Evolutionary conservation across 2,113 vertebrate species (phyloP), one percentile per base, ranked within the genome.

Genomic region (Paraplagusia blochii): DNA sequence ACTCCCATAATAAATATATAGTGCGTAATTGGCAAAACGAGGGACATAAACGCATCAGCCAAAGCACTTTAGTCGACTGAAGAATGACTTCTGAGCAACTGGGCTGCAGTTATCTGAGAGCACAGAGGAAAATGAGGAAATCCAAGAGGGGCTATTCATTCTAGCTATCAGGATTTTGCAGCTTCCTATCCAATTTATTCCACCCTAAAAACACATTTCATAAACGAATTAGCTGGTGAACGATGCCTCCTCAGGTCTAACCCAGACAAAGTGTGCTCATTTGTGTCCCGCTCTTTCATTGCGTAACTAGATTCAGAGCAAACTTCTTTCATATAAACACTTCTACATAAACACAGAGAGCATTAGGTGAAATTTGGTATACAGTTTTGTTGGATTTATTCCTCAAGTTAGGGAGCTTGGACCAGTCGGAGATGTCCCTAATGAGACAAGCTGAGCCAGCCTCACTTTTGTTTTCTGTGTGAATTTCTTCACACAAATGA

Each of bases 101-200:
- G 67, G 71, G 48, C 48, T 62, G 43, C 15, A 53, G 15, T 58
- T 72, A 48, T 63, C 38, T 8, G 51, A 13, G 55, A 69, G 70
- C 15, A 12, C 51, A 38, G 56, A 60, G 44, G 22, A 56, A 29
- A 57, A 12, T 48, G 63, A 46, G 61, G 36, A 58, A 57, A 72
- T 79, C 66, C 11, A 74, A 7, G 45, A 53, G 43, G 69, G 13
- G 72, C 76, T 69, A 57, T 72, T 69, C 79, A 53, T 47, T 69
- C 53, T 62, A 61, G 43, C 61, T 80, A 80, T 86, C 66, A 71
- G 69, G 77, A 85, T 87, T 89, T 78, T 40, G 66, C 66, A 72
- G 61, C 57, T 34, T 64, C 63, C 48, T 58, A 87, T 84, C 84
- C 45, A 44, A 76, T 85, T 83, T 83, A 46, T 60, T 42, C 52